Conservation (phyloP, 2,888 invertebrate genomes). For the Vannuccia rotundouncinata region DNA sequence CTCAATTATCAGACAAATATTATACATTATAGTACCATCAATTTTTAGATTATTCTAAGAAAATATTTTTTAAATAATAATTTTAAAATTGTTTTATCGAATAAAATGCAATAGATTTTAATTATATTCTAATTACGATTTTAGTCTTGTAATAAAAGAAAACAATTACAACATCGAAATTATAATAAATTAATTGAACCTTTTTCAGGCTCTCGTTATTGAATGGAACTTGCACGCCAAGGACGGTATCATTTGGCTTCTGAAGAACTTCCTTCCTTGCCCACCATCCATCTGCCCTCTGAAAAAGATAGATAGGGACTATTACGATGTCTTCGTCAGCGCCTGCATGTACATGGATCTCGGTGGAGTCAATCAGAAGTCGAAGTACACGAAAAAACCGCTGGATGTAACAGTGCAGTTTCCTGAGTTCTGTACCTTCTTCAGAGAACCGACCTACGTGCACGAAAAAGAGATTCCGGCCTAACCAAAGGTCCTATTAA, state of each 20-base stretch:
- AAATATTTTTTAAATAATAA: too few species aligned
- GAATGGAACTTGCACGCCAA: slow-evolving; percentile 35
- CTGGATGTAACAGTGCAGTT: background rate
- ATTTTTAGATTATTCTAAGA: too few species aligned
- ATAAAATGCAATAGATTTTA: too few species aligned
- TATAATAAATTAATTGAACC: too few species aligned
- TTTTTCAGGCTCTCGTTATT: slow-evolving; percentile 33
- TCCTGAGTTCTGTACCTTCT: background rate
- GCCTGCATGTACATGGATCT: slow-evolving; percentile 34
- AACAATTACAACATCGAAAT: background rate
- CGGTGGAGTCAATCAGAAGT: background rate
- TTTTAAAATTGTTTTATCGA: too few species aligned
- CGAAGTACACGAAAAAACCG: background rate
- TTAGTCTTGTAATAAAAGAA: background rate
- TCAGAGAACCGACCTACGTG: background rate
- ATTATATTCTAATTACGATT: too few species aligned
- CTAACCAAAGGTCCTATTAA: too few species aligned
- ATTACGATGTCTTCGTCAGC: slow-evolving; percentile 22
- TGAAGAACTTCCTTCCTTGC: slow-evolving; percentile 25
- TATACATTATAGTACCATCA: too few species aligned
- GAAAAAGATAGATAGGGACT: slow-evolving; percentile 30
- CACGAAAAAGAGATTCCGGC: background rate
- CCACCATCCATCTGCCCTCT: slow-evolving; percentile 8
- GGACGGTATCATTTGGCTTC: slow-evolving; percentile 35
- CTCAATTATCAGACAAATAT: too few species aligned